phyloP scores from a whole-genome alignment of 2,888 invertebrate species.

The Aplocera efformata region DNA sequence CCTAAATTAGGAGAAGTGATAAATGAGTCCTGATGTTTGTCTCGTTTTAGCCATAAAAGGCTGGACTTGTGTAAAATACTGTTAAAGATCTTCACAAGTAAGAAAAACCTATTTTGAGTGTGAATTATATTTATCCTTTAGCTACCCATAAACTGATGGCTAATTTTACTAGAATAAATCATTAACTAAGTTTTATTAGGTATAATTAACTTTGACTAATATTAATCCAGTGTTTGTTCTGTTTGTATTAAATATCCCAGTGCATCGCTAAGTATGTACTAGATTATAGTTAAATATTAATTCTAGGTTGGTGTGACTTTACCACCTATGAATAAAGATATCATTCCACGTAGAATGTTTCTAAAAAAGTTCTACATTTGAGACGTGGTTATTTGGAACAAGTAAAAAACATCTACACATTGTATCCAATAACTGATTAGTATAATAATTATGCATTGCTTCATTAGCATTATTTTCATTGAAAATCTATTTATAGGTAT shows the following conservation, averaged over 20 bases:
- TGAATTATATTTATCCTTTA: slow-evolving; percentile 5
- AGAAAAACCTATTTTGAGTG: not conserved
- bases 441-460: slow-evolving; percentile 54
- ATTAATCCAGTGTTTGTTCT: slow-evolving; percentile 45
- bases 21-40: slow-evolving; percentile 3
- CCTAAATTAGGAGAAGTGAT: slow-evolving; percentile 4
- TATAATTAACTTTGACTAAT: slow-evolving; percentile 37
- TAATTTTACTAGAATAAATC: slow-evolving; percentile 32
- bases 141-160: slow-evolving; percentile 17
- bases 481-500: slow-evolving; percentile 33
- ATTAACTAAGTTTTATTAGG: slow-evolving; percentile 32
- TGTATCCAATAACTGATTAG: slow-evolving; percentile 53
- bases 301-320: slow-evolving; percentile 27
- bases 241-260: slow-evolving; percentile 47
- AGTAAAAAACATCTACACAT: slow-evolving; percentile 45
- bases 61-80: slow-evolving; percentile 26
- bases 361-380: slow-evolving; percentile 41
- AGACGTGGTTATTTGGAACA: slow-evolving; percentile 46
- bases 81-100: not conserved
- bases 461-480: slow-evolving; percentile 43
- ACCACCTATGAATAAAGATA: slow-evolving; percentile 24
- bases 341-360: slow-evolving; percentile 64
- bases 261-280: slow-evolving; percentile 51
- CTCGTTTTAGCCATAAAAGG: not conserved
- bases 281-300: slow-evolving; percentile 49